These are phyloP conservation scores for Saccostrea echinata DNA, from an alignment of 1,140 invertebrate genomes.

Conservation along the genomic window DNA sequence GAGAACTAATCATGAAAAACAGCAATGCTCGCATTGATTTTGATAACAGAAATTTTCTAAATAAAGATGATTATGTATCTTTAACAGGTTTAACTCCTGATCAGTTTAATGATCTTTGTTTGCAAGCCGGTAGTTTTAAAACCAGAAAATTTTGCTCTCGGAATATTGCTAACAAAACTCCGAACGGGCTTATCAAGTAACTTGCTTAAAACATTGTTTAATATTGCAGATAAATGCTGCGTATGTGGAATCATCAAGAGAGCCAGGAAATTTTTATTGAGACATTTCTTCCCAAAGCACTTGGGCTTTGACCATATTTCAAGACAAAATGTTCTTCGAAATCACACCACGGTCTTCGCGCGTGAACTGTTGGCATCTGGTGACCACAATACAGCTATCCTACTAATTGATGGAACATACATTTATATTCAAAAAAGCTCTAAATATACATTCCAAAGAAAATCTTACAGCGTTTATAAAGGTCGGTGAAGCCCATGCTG, in stretches of 20 bases:
- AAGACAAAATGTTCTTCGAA: neutral
- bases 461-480: neutral
- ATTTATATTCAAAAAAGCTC: neutral
- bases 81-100: too few species aligned
- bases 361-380: neutral
- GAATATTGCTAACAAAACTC: neutral
- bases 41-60: neutral
- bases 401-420: too few species aligned
- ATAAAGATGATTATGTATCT: neutral
- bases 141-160: neutral
- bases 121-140: neutral
- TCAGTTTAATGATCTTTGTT: too few species aligned
- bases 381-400: neutral
- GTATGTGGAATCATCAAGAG: neutral
- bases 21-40: neutral
- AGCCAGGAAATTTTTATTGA: neutral
- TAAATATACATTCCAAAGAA: neutral
- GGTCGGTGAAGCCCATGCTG: neutral
- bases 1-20: neutral
- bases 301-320: neutral
- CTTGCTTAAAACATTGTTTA: neutral
- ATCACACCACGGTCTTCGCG: neutral
- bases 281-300: neutral
- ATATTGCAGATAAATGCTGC: neutral
- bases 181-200: neutral